phyloP scores from a whole-genome alignment of 1,140 invertebrate genomes.

The Hypothenemus hampei region DNA sequence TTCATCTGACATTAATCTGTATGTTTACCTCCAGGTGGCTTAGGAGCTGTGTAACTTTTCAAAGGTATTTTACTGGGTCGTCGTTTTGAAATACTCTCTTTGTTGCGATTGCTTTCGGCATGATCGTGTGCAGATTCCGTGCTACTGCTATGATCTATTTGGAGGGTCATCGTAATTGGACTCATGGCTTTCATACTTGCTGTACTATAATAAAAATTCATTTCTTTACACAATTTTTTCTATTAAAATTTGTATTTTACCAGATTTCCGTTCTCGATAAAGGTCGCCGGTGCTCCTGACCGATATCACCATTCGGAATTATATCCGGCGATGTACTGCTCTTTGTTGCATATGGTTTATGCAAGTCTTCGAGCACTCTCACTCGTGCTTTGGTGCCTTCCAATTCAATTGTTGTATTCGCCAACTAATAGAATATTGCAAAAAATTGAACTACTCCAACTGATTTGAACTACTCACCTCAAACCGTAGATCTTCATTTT shows the following conservation, averaged over 20 bases:
- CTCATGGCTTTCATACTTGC: conserved; percentile 53
- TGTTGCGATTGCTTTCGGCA: conserved; percentile 37
- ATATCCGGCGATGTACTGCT: conserved; percentile 40
- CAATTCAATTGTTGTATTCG: conserved; percentile 74
- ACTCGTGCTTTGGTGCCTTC: conserved; percentile 72
- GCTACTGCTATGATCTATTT: conserved; percentile 54
- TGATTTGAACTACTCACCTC: conserved; percentile 53
- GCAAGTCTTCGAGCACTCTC: conserved; percentile 60
- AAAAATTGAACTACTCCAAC: not conserved
- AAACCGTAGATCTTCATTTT: conserved; percentile 76
- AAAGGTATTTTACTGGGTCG: conserved; percentile 69
- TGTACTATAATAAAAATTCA: conserved; percentile 35
- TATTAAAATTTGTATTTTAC: no score
- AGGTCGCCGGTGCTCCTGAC: conserved; percentile 26
- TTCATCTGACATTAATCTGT: no score
- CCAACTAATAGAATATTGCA: conserved; percentile 52
- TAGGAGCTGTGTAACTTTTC: conserved; percentile 50
- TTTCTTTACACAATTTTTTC: not conserved
- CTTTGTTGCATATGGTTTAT: conserved; percentile 21
- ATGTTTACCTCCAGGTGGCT: conserved; percentile 48
- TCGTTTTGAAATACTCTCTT: conserved; percentile 32
- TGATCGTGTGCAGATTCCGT: conserved; percentile 61
- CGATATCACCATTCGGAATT: conserved; percentile 49
- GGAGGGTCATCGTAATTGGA: conserved; percentile 52
- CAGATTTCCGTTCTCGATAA: conserved; percentile 26